A percentile compares a stretch with the other conserved stretches of the same genome.
Conservation (phyloP, 1,140 invertebrate species). For the Galleria mellonella region DNA sequence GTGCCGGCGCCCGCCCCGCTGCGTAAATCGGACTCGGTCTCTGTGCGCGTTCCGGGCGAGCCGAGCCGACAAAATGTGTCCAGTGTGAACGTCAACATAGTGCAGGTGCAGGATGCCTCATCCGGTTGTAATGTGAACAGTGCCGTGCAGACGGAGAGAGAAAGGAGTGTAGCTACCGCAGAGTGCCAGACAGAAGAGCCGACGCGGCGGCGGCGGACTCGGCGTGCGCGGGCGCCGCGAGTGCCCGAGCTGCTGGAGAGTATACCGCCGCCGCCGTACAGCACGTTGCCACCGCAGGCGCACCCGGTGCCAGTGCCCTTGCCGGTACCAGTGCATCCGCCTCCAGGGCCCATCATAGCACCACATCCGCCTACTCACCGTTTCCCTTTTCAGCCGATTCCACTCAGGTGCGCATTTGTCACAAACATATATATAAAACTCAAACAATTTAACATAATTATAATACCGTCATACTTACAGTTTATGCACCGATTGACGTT, state of each 20-base stretch:
- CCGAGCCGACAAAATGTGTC: conserved; percentile 52
- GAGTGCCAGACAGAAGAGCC: conserved; percentile 69
- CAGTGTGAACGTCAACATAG: conserved; percentile 68
- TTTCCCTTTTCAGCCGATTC: conserved; percentile 71
- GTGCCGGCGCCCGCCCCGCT: conserved; percentile 65
- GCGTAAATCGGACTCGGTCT: conserved; percentile 59
- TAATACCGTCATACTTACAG: not conserved
- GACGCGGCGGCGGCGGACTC: conserved; percentile 38
- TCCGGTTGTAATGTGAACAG: conserved; percentile 50
- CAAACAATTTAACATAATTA: not conserved
- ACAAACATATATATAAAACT: too few relatives aligned
- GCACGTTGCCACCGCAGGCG: conserved; percentile 55
- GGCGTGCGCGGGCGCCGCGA: conserved; percentile 40
- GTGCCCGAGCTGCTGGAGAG: conserved; percentile 42
- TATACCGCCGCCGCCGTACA: conserved; percentile 67
- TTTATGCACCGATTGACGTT: conserved; percentile 33
- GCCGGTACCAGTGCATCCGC: conserved; percentile 26
- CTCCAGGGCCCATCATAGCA: conserved; percentile 36
- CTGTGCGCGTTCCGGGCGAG: conserved; percentile 59
- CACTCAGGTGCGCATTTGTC: conserved; percentile 48
- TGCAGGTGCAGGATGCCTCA: conserved; percentile 53
- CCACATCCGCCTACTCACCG: conserved; percentile 53
- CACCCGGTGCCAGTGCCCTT: conserved; percentile 26
- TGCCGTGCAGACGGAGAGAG: conserved; percentile 58
- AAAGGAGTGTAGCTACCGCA: conserved; percentile 57